Conservation (phyloP, 1,140 invertebrate genomes). For the Aphelenchoides avenae region DNA sequence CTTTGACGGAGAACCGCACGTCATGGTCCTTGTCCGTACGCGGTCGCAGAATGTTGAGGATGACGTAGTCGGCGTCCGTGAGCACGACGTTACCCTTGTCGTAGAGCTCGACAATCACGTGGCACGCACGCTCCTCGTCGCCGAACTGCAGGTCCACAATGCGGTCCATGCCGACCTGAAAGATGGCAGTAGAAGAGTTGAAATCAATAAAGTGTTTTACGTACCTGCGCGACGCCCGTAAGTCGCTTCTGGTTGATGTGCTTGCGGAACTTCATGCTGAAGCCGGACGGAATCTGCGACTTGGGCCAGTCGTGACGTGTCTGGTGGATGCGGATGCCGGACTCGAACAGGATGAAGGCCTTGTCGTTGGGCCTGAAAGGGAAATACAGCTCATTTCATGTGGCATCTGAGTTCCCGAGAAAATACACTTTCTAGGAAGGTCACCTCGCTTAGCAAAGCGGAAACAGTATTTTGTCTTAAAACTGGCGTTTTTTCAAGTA, state of each 20-base stretch:
- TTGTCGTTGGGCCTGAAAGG: constrained; percentile 69
- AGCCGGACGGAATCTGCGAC: constrained; percentile 86
- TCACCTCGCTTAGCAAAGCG: constrained; percentile 8
- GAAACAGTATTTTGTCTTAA: too few species aligned
- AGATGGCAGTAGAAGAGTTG: background rate
- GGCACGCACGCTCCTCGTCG: constrained; percentile 82
- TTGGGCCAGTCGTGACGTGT: constrained; percentile 98
- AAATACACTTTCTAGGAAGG: background rate
- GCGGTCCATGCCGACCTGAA: constrained; percentile 73
- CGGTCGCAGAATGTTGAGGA: constrained; percentile 85
- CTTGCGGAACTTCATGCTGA: constrained; percentile 97
- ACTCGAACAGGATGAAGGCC: constrained; percentile 82
- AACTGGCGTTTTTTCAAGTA: background rate
- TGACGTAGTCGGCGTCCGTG: constrained; percentile 83
- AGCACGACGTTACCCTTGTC: constrained; percentile 93
- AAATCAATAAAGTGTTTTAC: background rate
- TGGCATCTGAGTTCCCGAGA: background rate
- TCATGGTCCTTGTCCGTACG: constrained; percentile 83
- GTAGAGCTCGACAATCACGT: constrained; percentile 91
- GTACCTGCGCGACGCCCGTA: constrained; percentile 59
- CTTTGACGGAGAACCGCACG: constrained; percentile 81
- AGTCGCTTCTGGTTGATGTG: constrained; percentile 87
- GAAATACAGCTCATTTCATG: constrained; percentile 40
- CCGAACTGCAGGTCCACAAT: constrained; percentile 91
- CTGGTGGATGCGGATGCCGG: constrained; percentile 83